Base-by-base conservation (phyloP, 2,113 vertebrate species). In the Martes martes region DNA sequence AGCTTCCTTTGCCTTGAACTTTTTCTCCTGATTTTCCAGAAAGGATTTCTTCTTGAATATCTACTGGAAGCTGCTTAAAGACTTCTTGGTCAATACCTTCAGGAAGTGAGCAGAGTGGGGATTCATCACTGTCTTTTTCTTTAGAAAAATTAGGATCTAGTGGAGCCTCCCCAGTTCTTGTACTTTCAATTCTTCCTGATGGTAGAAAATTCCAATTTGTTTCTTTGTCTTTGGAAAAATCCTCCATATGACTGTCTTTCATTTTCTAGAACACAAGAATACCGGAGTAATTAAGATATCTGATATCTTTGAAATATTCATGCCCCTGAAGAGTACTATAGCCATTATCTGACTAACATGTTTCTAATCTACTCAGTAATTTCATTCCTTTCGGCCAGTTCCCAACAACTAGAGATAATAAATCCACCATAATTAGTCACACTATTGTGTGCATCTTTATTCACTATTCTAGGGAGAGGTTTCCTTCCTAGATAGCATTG, bases 21-120 rank as follows among this genome's bases (percentile, higher is more conserved):
- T 23, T 88, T 85, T 93, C 81, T 81, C 16, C 39, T 61, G 63
- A 52, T 86, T 97, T 98, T 71, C 92, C 97, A 78, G 98, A 98
- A n/a, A 99, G 92, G 14, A 99, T 98, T 95, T 99, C 99, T 88
- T 98, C 98, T 97, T 99, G 99, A 98, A 99, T 99, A 57, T 99
- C 99, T 87, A 96, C 98, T 36, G 99, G 99, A 93, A 99, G 99
- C 76, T 99, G 98, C 82, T 93, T 98, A 89, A 99, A 99, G 39
- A 99, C 99, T 23, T 99, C 99, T 1, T 98, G 98, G 95, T 99
- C 99, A 57, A 99, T 92, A 39, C 86, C 96, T 5, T 98, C 97
- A 61, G 99, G 99, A 91, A 99, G 96, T 2, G 47, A 93, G 55
- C 16, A 33, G 81, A 92, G 15, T 4, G 94, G 59, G 0, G 73